phyloP scores from a whole-genome alignment of 2,888 invertebrate species.

The Notodonta ziczac region DNA sequence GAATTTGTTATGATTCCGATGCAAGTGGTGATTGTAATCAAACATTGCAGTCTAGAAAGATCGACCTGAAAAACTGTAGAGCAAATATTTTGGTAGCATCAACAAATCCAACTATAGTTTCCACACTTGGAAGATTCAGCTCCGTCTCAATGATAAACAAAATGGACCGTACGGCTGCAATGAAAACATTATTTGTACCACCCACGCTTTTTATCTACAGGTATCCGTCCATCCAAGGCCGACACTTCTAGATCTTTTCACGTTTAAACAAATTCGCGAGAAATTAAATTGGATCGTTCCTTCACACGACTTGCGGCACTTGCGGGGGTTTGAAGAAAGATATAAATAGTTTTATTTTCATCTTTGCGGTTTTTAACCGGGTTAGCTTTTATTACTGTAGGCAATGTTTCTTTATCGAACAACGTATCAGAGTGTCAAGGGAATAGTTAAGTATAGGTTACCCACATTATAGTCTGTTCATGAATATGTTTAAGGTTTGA shows the following conservation, averaged over 20 bases:
- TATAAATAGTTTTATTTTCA: background rate
- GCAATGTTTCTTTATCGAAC: background rate
- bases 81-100: background rate
- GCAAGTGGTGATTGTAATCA: background rate
- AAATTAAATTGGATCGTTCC: background rate
- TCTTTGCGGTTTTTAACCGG: background rate
- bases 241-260: slow-evolving; percentile 2
- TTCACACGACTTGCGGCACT: background rate
- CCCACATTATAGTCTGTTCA: background rate
- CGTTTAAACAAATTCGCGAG: background rate
- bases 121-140: background rate
- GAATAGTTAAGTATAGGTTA: no score
- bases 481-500: no score
- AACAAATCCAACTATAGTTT: background rate
- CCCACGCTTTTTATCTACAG: slow-evolving; percentile 1
- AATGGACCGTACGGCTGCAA: background rate
- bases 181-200: slow-evolving; percentile 5
- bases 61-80: background rate
- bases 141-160: slow-evolving; percentile 3
- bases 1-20: background rate
- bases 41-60: background rate
- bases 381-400: background rate
- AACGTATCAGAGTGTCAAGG: background rate
- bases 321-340: background rate
- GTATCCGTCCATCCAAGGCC: slow-evolving; percentile 5